These are phyloP conservation scores for Periophthalmus magnuspinnatus DNA, from an alignment of 2,797 vertebrate species.

Conservation along the genomic window DNA sequence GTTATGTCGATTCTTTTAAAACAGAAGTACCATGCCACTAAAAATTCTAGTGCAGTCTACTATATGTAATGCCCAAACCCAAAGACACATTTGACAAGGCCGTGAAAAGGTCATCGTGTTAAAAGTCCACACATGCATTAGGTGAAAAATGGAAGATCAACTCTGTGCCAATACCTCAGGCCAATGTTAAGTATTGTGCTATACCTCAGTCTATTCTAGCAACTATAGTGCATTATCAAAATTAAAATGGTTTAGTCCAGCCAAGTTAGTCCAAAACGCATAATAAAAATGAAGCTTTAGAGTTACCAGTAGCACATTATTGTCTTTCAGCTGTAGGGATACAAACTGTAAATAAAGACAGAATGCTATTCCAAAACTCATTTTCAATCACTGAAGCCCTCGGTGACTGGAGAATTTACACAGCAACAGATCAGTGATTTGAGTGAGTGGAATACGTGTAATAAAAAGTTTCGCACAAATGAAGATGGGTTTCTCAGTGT, in stretches of 20 bases:
- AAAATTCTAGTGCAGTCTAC: neutral
- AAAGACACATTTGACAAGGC: slow-evolving; percentile 7
- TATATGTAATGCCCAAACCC: neutral
- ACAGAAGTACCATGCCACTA: neutral
- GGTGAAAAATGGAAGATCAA: slow-evolving; percentile 3
- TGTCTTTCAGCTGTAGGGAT: slow-evolving; percentile 4
- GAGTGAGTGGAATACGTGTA: neutral
- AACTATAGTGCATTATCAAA: neutral
- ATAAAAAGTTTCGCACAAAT: neutral
- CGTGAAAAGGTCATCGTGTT: slow-evolving; percentile 1
- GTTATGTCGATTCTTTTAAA: neutral
- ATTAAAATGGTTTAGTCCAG: neutral
- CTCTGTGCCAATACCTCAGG: neutral
- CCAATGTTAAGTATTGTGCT: neutral
- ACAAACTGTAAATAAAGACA: slow-evolving; percentile 4
- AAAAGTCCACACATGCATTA: slow-evolving; percentile 12
- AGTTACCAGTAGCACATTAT: slow-evolving; percentile 1
- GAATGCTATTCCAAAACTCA: slow-evolving; percentile 9
- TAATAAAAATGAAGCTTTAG: neutral
- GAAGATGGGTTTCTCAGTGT: neutral
- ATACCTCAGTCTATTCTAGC: neutral
- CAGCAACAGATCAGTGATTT: slow-evolving; percentile 3
- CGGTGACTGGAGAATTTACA: neutral
- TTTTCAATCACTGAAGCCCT: slow-evolving; percentile 6
- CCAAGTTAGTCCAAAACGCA: neutral